These are phyloP conservation scores for Tympanoctomys barrerae DNA, from an alignment of 2,797 vertebrate species.

Conservation along the genomic window DNA sequence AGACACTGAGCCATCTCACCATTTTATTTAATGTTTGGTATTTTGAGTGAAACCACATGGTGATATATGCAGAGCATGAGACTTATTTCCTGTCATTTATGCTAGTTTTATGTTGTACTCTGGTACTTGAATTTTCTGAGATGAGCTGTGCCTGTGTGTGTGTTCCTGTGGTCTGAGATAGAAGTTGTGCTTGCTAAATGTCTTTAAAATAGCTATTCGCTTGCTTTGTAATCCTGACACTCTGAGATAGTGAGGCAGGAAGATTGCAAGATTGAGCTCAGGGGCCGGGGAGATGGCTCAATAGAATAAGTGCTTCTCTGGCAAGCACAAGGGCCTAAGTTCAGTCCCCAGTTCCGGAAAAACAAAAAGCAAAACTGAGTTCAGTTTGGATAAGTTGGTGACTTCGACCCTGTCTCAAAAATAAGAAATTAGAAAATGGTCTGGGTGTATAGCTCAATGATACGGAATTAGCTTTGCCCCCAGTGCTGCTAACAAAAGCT, in stretches of 20 bases:
- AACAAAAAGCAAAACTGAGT: too few species aligned
- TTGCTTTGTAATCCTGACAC: not conserved
- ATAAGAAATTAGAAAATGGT: not conserved
- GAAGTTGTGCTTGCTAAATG: constrained; percentile 29
- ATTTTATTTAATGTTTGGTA: constrained; percentile 24
- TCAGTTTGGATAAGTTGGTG: not conserved
- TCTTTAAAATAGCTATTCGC: not conserved
- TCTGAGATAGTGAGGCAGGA: not conserved
- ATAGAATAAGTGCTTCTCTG: too few species aligned
- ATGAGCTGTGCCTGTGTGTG: not conserved
- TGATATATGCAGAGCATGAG: not conserved
- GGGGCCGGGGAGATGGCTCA: too few species aligned
- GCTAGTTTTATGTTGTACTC: not conserved
- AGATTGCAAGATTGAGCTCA: not conserved
- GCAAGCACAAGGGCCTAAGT: too few species aligned
- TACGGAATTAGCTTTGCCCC: not conserved
- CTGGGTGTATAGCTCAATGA: not conserved
- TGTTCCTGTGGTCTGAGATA: not conserved
- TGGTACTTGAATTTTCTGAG: constrained; percentile 40
- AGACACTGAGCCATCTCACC: too few species aligned
- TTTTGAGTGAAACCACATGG: constrained; percentile 15
- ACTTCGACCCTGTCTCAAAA: not conserved
- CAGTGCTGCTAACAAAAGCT: not conserved
- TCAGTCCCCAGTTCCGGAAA: too few species aligned
- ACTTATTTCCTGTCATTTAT: not conserved